A percentile compares a stretch with the other conserved stretches of the same genome.
These are phyloP conservation scores for Pomatorhinus ruficollis DNA, from an alignment of 2,113 vertebrate genomes.

Conservation along the genomic window DNA sequence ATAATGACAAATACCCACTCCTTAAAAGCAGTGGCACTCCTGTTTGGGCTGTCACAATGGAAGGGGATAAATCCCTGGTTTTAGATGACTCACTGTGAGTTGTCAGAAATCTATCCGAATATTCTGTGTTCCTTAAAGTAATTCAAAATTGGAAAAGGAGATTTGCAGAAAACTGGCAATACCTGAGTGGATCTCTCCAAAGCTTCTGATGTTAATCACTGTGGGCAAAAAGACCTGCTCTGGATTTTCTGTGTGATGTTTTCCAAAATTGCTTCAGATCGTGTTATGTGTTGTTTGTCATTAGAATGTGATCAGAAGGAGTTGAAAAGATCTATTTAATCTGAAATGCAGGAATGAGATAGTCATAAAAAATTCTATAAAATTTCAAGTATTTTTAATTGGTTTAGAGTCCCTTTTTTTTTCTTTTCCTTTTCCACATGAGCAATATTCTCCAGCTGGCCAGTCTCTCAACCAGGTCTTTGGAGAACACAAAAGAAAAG, in stretches of 20 bases:
- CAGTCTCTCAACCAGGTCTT: background rate
- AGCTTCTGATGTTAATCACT: background rate
- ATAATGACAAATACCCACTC: background rate
- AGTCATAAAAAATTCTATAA: background rate
- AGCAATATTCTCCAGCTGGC: background rate
- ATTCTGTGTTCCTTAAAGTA: background rate
- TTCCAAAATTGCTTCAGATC: background rate
- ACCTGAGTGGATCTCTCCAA: background rate
- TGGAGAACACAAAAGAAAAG: background rate
- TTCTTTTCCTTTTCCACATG: background rate
- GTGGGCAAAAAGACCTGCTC: background rate
- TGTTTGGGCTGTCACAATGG: background rate
- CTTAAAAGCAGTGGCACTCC: background rate
- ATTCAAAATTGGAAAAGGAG: background rate
- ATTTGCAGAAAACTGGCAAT: background rate
- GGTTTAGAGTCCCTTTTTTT: background rate
- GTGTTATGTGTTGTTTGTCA: accelerated
- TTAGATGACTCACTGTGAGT: background rate
- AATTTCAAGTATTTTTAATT: background rate
- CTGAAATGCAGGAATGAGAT: background rate
- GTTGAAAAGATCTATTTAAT: background rate
- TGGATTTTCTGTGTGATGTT: background rate
- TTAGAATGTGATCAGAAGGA: background rate
- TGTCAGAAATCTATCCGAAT: background rate
- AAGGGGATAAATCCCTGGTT: background rate